Evolutionary conservation across 2,888 invertebrate species (phyloP), one percentile per base, ranked within the genome.

Genomic region (Cryptus viduatorius): DNA sequence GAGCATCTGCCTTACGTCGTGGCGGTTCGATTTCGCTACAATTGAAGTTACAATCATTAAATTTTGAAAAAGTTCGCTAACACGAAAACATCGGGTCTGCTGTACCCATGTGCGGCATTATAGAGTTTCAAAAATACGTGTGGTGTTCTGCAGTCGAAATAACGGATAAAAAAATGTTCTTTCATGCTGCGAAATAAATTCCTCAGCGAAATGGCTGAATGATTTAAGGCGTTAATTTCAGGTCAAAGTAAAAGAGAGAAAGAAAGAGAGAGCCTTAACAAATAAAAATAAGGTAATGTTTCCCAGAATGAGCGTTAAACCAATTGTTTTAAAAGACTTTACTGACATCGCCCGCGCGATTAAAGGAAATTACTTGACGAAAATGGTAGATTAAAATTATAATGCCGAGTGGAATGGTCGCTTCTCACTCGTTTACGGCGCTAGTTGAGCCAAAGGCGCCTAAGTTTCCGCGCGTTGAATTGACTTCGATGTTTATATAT

Each of bases 391-490:
- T 78, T 86, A 77, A 59, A 84, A 80, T 84, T 78, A 85, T 87
- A 83, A 87, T 85, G 78, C 29, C 61, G 76, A 68, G 71, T 67
- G 69, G 76, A 78, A 56, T 24, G 56, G 3, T 56, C 56, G 56
- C 8, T 19, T 56, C 24, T 12, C 12, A 19, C 10, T 19, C 10
- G 56, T 24, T 53, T 10, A 10, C 77, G 78, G 81, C 76, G 72
- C 44, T 44, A 44, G 61, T 37, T n/a, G 59, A 61, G 42, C 59
- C 56, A 12, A 24, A 59, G 72, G 73, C 64, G 71, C 42, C 75
- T 79, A 86, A 4, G 80, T 86, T 87, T 87, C 86, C 84, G 59
- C 84, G 67, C 83, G 75, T 83, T 67, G 37, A 46, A 82, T 56
- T 56, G 24, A 72, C 83, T 61, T 71, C 86, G 72, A 85, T 85